A percentile compares a stretch with the other conserved stretches of the same genome.
These are phyloP conservation scores for Sycon ciliatum DNA, from an alignment of 37 sponge, comb jelly and placozoan species.

Conservation along the genomic window DNA sequence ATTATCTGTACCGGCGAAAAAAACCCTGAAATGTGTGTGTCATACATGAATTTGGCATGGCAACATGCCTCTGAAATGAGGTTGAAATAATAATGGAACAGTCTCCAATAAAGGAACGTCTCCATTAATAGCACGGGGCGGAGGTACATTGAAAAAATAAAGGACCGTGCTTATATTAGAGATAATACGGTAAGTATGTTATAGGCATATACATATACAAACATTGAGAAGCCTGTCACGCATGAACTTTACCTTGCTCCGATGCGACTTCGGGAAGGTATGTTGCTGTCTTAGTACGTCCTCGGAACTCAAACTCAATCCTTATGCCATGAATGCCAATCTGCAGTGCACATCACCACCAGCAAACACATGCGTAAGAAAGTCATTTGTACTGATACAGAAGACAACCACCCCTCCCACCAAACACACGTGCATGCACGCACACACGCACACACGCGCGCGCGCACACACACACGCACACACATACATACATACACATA, in stretches of 20 bases:
- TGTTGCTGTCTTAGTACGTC: slow-evolving; percentile 61
- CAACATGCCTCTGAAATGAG: too few relatives aligned
- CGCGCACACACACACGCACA: background rate
- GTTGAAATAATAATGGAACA: too few relatives aligned
- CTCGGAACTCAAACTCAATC: slow-evolving; percentile 64
- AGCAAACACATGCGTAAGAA: background rate
- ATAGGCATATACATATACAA: background rate
- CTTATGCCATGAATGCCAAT: slow-evolving; percentile 90
- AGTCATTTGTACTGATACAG: background rate
- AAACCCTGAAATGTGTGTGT: too few relatives aligned
- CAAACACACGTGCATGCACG: background rate
- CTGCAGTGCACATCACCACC: slow-evolving; percentile 30
- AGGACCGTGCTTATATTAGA: too few relatives aligned
- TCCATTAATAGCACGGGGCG: too few relatives aligned
- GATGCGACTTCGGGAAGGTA: slow-evolving; percentile 94
- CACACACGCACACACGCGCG: background rate
- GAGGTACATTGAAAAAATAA: too few relatives aligned
- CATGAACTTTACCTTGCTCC: slow-evolving; percentile 56
- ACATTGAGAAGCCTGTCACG: background rate
- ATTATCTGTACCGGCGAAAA: too few relatives aligned
- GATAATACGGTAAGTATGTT: background rate
- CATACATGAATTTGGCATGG: background rate
- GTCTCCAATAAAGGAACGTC: too few relatives aligned
- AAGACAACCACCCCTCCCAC: background rate
- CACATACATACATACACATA: background rate